Base-by-base conservation (phyloP, 2,113 vertebrate species). In the Protobothrops mucrosquamatus region DNA sequence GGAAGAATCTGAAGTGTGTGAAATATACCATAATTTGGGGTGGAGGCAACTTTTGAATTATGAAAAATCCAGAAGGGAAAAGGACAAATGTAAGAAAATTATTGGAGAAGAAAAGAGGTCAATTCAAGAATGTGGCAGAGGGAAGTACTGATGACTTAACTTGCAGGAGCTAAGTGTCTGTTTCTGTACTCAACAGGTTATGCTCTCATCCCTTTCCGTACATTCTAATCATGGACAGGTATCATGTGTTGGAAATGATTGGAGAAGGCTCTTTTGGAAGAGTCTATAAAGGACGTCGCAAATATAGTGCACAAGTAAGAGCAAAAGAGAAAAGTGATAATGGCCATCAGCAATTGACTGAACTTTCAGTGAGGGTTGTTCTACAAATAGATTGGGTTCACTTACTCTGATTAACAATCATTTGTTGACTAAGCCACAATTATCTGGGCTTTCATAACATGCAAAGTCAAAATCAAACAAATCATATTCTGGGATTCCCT, bases 241-340 rank as follows among this genome's bases (percentile, higher is more conserved):
- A 99, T 95, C 98, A 98, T 26, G 97, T 99, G 11, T 94, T 99
- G 97, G 98, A 99, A 93, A 94, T 99, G 97, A 98, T 98, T 88
- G 99, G 99, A 24, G 98, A 99, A 94, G 99, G 99, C 23, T 99
- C 99, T 29, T 99, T 98, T 51, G 99, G 99, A 26, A 98, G 98
- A 6, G 99, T 99, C 87, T 98, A 98, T 96, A 99, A 99, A 96
- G 99, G 99, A 48, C 98, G 99, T 11, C 98, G 97, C 93, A 98
- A 96, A 87, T 97, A 97, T 94, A 98, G 98, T 24, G 98, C 98
- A 52, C 98, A 99, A 97, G 99, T 99, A 96, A 97, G 97, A 52
- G 89, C 39, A 59, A 34, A 92, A 26, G 59, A 6, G 0, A 0
- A 24, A 26, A 1, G 23, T 6, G 14, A 2, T 43, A 64, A 24